Evolutionary conservation across 2,888 invertebrate genomes (phyloP).

Genomic region (Malthinus flaveolus): DNA sequence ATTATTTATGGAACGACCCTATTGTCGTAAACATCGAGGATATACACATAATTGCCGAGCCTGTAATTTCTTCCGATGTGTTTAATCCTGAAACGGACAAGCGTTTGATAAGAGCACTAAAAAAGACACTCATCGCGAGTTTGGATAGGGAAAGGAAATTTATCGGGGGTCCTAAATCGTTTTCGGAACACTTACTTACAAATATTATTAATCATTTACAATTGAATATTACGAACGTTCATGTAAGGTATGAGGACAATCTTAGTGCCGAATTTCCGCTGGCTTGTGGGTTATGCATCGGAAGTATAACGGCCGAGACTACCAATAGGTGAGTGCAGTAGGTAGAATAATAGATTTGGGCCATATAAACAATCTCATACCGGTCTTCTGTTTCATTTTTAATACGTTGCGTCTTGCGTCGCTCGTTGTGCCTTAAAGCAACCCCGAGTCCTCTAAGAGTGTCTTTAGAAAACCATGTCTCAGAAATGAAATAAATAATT

Average conservation of each 20-base stretch:
- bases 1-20: conserved; percentile 72
- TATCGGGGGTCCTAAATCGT: conserved; percentile 65
- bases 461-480: too few species aligned
- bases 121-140: conserved; percentile 70
- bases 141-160: conserved; percentile 64
- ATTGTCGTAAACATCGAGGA: conserved; percentile 76
- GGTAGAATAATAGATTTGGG: neutral
- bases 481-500: too few species aligned
- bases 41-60: conserved; percentile 74
- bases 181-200: conserved; percentile 73
- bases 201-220: conserved; percentile 80
- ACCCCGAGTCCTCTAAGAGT: too few species aligned
- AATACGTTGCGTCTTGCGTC: too few species aligned
- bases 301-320: conserved; percentile 76
- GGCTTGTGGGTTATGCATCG: conserved; percentile 77
- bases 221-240: conserved; percentile 76
- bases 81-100: conserved; percentile 77
- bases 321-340: conserved; percentile 67
- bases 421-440: too few species aligned
- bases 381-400: too few species aligned
- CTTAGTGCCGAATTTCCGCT: conserved; percentile 68
- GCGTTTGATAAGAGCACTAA: conserved; percentile 71
- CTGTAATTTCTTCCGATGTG: conserved; percentile 67
- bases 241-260: conserved; percentile 80
- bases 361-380: neutral